Evolutionary conservation across 2,113 vertebrate genomes (phyloP).

Genomic region (Pelvicachromis taeniatus): DNA sequence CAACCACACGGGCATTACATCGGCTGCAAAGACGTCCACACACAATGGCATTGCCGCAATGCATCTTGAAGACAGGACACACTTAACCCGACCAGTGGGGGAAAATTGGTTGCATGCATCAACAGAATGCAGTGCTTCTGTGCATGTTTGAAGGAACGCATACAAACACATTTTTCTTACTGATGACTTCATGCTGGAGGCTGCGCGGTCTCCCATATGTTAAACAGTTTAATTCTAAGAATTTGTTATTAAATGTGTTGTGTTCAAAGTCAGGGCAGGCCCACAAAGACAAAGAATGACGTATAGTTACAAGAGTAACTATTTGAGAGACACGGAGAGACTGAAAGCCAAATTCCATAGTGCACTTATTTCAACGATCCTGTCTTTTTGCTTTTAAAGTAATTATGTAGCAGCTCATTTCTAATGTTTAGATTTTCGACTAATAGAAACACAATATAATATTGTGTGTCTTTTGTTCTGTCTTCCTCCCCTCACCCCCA

Average conservation of each 20-base stretch:
- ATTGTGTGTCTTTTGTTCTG: background rate
- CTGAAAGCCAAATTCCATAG: background rate
- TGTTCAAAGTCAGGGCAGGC: constrained; percentile 19
- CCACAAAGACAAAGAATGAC: background rate
- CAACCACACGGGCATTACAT: constrained; percentile 3
- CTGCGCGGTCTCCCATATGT: background rate
- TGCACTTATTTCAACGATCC: background rate
- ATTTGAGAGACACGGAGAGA: background rate
- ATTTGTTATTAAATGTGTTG: background rate
- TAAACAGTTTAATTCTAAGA: constrained; percentile 10
- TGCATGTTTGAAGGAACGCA: background rate
- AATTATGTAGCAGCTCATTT: background rate
- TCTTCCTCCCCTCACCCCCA: background rate
- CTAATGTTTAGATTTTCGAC: background rate
- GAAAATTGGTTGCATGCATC: constrained; percentile 17
- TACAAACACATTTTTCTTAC: background rate
- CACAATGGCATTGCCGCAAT: background rate
- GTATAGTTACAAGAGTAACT: background rate
- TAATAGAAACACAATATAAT: background rate
- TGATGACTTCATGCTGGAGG: background rate
- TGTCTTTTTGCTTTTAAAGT: background rate
- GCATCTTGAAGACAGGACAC: constrained; percentile 1
- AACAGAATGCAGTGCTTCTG: background rate
- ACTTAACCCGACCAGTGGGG: background rate
- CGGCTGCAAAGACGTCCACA: constrained; percentile 11